Conservation (phyloP, 2,797 vertebrate species). For the Poliocrania exsul region DNA sequence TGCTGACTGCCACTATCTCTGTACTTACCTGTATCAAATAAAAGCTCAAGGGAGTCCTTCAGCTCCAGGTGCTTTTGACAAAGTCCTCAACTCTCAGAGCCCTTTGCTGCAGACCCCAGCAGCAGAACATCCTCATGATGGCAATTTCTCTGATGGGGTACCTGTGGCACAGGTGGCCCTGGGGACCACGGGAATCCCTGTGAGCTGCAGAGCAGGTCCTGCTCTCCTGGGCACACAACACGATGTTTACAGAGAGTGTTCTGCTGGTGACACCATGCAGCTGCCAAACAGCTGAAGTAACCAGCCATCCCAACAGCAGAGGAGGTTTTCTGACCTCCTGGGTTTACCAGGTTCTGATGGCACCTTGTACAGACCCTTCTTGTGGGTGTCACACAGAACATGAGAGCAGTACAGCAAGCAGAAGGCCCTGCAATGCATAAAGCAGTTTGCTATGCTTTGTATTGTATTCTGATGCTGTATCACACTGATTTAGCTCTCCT, state of each 20-base stretch:
- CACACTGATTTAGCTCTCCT: neutral
- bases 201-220: neutral
- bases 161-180: rapidly evolving
- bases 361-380: neutral
- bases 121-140: rapidly evolving
- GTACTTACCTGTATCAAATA: too few relatives aligned
- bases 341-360: neutral
- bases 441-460: neutral
- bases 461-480: neutral
- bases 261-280: neutral
- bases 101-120: neutral
- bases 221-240: neutral
- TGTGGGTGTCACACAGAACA: rapidly evolving
- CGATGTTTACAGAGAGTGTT: rapidly evolving
- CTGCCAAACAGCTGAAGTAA: rapidly evolving
- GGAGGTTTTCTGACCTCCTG: neutral
- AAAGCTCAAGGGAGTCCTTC: neutral
- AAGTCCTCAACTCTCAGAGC: neutral
- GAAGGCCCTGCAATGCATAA: neutral
- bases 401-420: neutral
- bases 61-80: neutral
- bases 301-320: rapidly evolving
- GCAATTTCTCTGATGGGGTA: neutral
- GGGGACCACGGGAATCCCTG: rapidly evolving
- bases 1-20: neutral